These are phyloP conservation scores for Miichthys miiuy DNA, from an alignment of 2,797 vertebrate species.

Conservation along the genomic window DNA sequence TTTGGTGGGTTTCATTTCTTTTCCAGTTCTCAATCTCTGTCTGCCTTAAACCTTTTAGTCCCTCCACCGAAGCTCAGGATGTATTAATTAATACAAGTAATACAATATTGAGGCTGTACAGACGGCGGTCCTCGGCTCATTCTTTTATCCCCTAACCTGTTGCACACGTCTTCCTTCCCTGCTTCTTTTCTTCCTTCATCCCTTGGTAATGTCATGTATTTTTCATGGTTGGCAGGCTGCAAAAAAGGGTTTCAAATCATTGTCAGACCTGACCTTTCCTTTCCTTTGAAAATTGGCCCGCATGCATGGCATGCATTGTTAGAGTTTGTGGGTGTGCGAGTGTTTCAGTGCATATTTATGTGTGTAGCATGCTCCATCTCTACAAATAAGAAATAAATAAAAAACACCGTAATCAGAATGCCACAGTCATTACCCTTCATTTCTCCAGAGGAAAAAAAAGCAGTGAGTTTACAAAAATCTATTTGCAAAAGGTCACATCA, in stretches of 20 bases:
- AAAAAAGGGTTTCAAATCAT: slow-evolving; percentile 66
- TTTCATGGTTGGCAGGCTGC: slow-evolving; percentile 36
- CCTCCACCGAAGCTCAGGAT: slow-evolving; percentile 2
- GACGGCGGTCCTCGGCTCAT: neutral
- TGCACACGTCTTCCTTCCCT: slow-evolving; percentile 17
- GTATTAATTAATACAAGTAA: neutral
- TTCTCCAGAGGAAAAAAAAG: slow-evolving; percentile 36
- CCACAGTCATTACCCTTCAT: slow-evolving; percentile 65
- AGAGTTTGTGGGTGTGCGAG: slow-evolving; percentile 24
- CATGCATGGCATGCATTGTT: slow-evolving; percentile 36
- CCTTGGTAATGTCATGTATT: slow-evolving; percentile 42
- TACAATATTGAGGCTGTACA: neutral
- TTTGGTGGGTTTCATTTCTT: neutral
- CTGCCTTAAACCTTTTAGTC: neutral
- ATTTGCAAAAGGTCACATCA: slow-evolving; percentile 77
- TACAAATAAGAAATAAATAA: slow-evolving; percentile 26
- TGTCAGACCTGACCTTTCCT: slow-evolving; percentile 78
- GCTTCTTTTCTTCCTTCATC: slow-evolving; percentile 24
- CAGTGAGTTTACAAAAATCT: slow-evolving; percentile 66
- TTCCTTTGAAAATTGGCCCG: slow-evolving; percentile 62
- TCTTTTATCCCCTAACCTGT: slow-evolving; percentile 13
- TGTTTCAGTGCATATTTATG: slow-evolving; percentile 46
- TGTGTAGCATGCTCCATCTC: slow-evolving; percentile 38
- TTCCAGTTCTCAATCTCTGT: neutral
- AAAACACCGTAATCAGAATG: slow-evolving; percentile 61